phyloP scores from a whole-genome alignment of 2,888 invertebrate species.

The Yponomeuta malinellus region DNA sequence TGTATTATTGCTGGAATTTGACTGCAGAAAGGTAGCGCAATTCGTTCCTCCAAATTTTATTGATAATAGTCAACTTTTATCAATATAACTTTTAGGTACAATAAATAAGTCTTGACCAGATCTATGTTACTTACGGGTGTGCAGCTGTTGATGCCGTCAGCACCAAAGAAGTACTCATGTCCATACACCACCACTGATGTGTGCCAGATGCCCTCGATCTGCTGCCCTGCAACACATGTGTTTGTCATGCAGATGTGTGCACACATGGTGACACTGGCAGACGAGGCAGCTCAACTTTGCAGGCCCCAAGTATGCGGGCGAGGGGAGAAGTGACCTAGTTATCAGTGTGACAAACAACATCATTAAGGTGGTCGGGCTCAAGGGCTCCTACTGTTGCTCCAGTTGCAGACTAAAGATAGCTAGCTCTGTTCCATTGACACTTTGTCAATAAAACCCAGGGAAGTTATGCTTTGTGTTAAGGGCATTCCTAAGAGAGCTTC shows the following conservation, averaged over 20 bases:
- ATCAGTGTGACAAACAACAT: slow-evolving; percentile 4
- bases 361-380: not conserved
- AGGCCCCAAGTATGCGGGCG: not conserved
- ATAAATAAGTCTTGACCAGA: too few species aligned
- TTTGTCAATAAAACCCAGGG: not conserved
- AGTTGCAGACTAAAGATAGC: not conserved
- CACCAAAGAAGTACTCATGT: slow-evolving; percentile 92
- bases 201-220: slow-evolving; percentile 95
- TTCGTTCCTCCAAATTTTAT: too few species aligned
- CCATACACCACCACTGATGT: slow-evolving; percentile 93
- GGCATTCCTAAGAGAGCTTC: not conserved
- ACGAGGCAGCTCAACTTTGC: too few species aligned
- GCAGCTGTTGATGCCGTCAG: slow-evolving; percentile 85
- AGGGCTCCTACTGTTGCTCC: not conserved
- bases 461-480: not conserved
- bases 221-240: slow-evolving; percentile 77
- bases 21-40: not conserved
- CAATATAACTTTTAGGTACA: too few species aligned
- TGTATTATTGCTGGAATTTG: not conserved
- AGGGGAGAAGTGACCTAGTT: not conserved
- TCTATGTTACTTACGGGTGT: slow-evolving; percentile 80
- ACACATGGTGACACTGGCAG: too few species aligned
- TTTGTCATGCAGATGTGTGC: too few species aligned
- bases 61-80: too few species aligned
- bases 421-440: not conserved